Base-by-base conservation (phyloP, 2,888 invertebrate genomes). In the Muscina levida region DNA sequence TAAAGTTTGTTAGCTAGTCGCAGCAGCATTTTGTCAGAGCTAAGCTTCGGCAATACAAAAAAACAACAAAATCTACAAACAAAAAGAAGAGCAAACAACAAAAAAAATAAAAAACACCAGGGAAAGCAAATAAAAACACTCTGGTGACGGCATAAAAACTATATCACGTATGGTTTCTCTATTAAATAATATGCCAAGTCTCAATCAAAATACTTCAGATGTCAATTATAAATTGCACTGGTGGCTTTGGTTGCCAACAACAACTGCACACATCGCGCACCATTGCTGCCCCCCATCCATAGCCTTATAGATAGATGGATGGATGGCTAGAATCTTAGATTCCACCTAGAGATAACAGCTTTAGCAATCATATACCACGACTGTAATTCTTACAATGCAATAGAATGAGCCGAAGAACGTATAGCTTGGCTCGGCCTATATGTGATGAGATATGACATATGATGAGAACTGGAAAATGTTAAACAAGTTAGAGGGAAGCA, bases 121-220 rank as follows among this genome's bases (percentile, higher is more conserved):
- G 17, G 17, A 53, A 22, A 19, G 10, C 15, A 53, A 53, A 53
- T 10, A 24, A 22, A 11, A 57, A 48, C 1, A 31, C 31, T 6
- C n/a, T 26, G 57, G 1, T 15, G 15, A 31, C 31, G n/a, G 26
- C 24, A 57, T 26, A 56, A 71, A 80, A 80, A 81, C 81, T 81
- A 72, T 74, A 81, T 74, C 81, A 81, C 81, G 81, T 81, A 74
- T 77, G 81, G 77, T 74, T 77, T 81, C 77, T 81, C 77, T 77
- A 81, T 81, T 81, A 81, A 81, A 77, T 81, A 81, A 81, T 81
- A 81, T 81, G 81, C 77, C 81, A 81, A 81, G 81, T 81, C 81
- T 81, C 81, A 81, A 81, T 81, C 81, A 77, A 81, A 81, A 81
- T 81, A 81, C 81, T 81, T 81, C 81, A 81, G 77, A 81, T 81